Evolutionary conservation across 1,140 invertebrate species (phyloP).

Genomic region (Heliconius eleuchia): DNA sequence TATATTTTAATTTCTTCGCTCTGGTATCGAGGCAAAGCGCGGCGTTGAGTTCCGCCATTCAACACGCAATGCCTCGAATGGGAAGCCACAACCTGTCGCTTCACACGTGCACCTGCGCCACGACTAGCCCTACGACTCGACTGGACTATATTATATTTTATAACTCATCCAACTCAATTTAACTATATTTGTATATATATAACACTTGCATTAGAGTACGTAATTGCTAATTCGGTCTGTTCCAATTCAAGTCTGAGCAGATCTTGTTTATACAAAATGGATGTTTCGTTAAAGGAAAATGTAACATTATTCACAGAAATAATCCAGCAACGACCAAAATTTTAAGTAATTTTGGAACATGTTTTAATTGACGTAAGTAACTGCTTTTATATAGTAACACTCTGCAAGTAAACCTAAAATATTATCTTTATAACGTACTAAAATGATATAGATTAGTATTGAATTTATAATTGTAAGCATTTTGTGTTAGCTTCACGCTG

Average conservation of each 20-base stretch:
- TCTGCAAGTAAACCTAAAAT: neutral
- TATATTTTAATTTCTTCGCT: too few relatives aligned
- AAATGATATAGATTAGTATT: too few relatives aligned
- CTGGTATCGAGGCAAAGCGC: too few relatives aligned
- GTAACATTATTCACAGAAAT: neutral
- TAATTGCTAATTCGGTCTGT: neutral
- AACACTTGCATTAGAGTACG: neutral
- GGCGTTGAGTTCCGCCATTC: too few relatives aligned
- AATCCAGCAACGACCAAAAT: neutral
- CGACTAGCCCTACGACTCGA: too few relatives aligned
- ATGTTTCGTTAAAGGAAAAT: neutral
- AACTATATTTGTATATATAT: too few relatives aligned
- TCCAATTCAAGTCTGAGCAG: neutral
- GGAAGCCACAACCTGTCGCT: too few relatives aligned
- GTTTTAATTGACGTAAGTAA: neutral
- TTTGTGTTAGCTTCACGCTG: too few relatives aligned
- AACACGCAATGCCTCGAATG: too few relatives aligned
- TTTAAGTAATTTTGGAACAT: neutral
- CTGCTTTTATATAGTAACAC: neutral
- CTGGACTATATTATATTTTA: neutral
- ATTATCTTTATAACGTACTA: neutral
- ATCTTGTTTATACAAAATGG: slow-evolving; percentile 4
- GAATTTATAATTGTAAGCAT: too few relatives aligned
- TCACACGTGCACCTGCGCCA: too few relatives aligned
- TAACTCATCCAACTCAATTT: neutral